Evolutionary conservation across 2,888 invertebrate genomes (phyloP), one percentile per base, ranked within the genome.

Genomic region (Stictocephala bisonia): DNA sequence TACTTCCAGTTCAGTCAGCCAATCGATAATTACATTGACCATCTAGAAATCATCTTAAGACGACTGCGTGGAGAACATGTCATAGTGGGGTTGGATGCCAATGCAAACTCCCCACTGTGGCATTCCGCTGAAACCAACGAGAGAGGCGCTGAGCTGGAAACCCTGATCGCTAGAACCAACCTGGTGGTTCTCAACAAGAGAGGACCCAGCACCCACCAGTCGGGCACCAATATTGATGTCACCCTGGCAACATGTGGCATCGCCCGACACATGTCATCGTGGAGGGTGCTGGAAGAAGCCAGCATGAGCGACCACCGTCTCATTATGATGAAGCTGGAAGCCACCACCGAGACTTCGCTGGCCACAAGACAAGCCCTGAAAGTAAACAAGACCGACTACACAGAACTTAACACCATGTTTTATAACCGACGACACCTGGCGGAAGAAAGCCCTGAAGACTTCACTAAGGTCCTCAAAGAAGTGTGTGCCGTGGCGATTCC

Each of bases 211-310:
- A 66, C 44, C 4, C 27, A 44, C 15, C 6, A 15, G 18, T 13
- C 40, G 1, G 44, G 48, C 1, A 26, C 48, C 2, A 70, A 70
- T n/a, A 70, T 70, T n/a, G 70, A 70, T 22, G 26, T 70, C 11
- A 70, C 70, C 20, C 9, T 53, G 3, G 11, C 53, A 18, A 20
- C 53, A 20, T 18, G 26, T 20, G 22, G 15, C 26, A 6, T 44
- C 1, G 1, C 9, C 1, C 3, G n/a, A 6, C n/a, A 48, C 11
- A 48, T 41, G 11, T 1, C n/a, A 26, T 18, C 41, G 9, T 66
- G 66, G 66, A 41, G 2, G 18, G 66, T 66, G 7, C 66, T 44
- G 26, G 66, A 66, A 4, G 22, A 26, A 2, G 24, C n/a, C 1
- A 41, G 41, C 18, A 22, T 66, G 1, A 66, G 66, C 24, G 66